These are phyloP conservation scores for Yasuhikotakia modesta DNA, from an alignment of 2,797 vertebrate species.

Conservation along the genomic window DNA sequence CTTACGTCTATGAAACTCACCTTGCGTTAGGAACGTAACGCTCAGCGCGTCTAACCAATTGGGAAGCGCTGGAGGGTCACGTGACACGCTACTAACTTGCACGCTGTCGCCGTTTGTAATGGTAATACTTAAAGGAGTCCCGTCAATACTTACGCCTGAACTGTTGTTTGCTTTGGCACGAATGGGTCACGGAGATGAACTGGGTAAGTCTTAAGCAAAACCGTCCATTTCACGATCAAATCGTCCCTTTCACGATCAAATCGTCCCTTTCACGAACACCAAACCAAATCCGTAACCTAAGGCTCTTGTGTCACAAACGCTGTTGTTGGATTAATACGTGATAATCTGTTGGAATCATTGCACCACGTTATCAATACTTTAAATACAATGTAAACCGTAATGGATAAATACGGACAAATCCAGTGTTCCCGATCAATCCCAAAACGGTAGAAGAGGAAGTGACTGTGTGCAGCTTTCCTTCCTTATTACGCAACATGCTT, in stretches of 20 bases:
- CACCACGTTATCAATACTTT: not conserved
- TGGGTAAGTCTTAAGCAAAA: constrained; percentile 67
- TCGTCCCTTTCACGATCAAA: not conserved
- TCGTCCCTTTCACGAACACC: not conserved
- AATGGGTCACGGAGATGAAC: constrained; percentile 83
- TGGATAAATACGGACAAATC: not conserved
- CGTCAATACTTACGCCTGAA: constrained; percentile 78
- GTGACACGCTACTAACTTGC: constrained; percentile 34
- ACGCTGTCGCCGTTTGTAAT: constrained; percentile 50
- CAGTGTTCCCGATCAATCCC: not conserved
- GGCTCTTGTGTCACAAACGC: not conserved
- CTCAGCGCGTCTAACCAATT: constrained; percentile 44
- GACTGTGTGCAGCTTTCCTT: constrained; percentile 1
- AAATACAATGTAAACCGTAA: not conserved
- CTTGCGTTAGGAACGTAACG: constrained; percentile 14
- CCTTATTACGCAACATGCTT: not conserved
- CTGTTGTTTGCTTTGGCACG: constrained; percentile 78
- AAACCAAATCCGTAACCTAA: not conserved
- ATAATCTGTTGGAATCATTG: not conserved
- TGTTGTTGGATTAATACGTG: not conserved
- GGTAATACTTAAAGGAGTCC: constrained; percentile 80
- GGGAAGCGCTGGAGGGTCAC: constrained; percentile 23
- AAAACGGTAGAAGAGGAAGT: constrained; percentile 6
- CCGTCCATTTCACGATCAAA: too few species aligned
- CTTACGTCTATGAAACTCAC: constrained; percentile 1